Base-by-base conservation (phyloP, 2,888 invertebrate species). In the Brenthis ino region DNA sequence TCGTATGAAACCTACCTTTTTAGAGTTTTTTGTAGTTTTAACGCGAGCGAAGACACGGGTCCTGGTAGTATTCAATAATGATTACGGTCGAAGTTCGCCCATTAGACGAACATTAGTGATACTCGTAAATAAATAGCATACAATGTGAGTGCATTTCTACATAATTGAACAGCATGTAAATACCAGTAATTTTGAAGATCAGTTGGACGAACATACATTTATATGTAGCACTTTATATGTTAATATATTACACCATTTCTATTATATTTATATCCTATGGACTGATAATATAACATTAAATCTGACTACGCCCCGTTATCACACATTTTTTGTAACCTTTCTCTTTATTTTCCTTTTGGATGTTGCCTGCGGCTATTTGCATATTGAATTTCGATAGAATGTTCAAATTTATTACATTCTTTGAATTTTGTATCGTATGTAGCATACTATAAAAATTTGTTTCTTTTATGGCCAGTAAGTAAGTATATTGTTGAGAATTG, bases 351-450 rank as follows among this genome's bases (percentile, higher is more conserved):
- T 78, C 91, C 87, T 89, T 83, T 81, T 90, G 83, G 91, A 87
- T 89, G 88, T 84, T 82, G 81, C 82, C 83, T 83, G 80, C 75
- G 76, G 75, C 77, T 79, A 89, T 91, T 91, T 91, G 83, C 87
- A 90, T 91, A 91, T 90, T 84, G 91, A 85, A 89, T 91, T 88
- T 76, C 86, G 85, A 89, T 91, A 86, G 86, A 86, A 83, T 82
- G 81, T 79, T 83, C 79, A 85, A 88, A 88, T 89, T 88, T 91
- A 89, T 89, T 85, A 85, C 85, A 72, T 78, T 80, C 80, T 81
- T 77, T 74, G 72, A 76, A 72, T 75, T 68, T 83, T 82, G 79
- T 81, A 76, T 77, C 80, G 82, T 80, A 82, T 84, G 83, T 84
- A 76, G 74, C 75, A 82, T 77, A 79, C 76, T 79, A 80, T 77